Base-by-base conservation (phyloP, 2,113 vertebrate species). In the Aplodontia rufa region DNA sequence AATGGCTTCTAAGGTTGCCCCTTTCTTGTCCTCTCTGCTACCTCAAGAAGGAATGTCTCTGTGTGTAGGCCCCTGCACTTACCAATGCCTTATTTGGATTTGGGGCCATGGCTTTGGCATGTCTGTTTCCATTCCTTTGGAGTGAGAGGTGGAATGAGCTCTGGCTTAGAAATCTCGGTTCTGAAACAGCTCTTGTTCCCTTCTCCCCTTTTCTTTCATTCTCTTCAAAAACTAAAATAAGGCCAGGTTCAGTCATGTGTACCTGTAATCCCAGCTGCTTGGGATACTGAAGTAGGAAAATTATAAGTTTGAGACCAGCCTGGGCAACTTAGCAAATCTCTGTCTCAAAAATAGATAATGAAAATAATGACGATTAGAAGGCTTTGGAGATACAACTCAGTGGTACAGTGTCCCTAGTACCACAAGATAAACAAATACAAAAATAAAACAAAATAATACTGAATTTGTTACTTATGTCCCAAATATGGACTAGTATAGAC, bases 101-200 rank as follows among this genome's bases (percentile, higher is more conserved):
- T 40, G 62, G 58, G 86, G 42, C 93, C 51, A 42, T 71, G 90
- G 7, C 64, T 91, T 72, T 93, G 87, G 87, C 91, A n/a, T 14
- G n/a, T 82, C 91, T 96, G 83, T 94, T 79, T 94, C 92, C 71
- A 72, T 95, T 96, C 95, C 90, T 95, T 42, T 45, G 62, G 92
- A 82, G 87, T 92, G 84, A 90, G 80, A 90, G 76, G 60, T 74
- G 68, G 87, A 95, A 78, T 37, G 76, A 92, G 74, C 17, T 13
- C 66, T 81, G 80, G 47, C 80, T 94, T 68, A 55, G 84, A 85
- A 90, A 68, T 94, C 71, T 69, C 51, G 8, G 6, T 96, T 74
- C 83, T 76, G 81, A 93, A 93, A 82, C 35, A 62, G 51, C 66
- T 55, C 9, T 5, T 51, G 87, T 84, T 58, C 64, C 76, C 53